Conservation (phyloP, 2,888 invertebrate species). For the Hyles lineata region DNA sequence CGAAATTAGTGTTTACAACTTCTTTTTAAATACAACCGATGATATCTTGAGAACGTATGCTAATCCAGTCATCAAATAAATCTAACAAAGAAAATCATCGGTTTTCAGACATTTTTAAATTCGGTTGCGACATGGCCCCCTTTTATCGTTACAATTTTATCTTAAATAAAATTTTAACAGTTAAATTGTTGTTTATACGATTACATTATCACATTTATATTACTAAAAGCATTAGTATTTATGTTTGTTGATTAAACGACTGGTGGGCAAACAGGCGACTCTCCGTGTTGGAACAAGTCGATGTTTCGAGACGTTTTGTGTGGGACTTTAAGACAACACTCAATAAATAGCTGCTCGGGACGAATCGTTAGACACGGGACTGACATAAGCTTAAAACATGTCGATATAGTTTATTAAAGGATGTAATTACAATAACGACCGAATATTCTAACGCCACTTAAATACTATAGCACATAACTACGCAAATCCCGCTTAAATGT, state of each 20-base stretch:
- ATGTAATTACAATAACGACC: background rate
- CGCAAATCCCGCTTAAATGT: too few species aligned
- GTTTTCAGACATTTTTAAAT: constrained; percentile 18
- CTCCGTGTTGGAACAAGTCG: background rate
- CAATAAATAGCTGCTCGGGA: background rate
- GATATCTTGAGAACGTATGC: background rate
- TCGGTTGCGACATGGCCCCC: constrained; percentile 24
- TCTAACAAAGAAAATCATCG: constrained; percentile 8
- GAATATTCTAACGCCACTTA: too few species aligned
- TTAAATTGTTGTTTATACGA: constrained; percentile 7
- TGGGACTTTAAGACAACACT: background rate
- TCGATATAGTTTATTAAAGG: background rate
- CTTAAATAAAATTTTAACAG: constrained; percentile 25
- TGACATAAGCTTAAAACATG: background rate
- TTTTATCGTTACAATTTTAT: constrained; percentile 13
- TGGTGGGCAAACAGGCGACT: constrained; percentile 5
- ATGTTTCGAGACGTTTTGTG: constrained; percentile 2
- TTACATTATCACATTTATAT: constrained; percentile 24
- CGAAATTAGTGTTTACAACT: constrained; percentile 52
- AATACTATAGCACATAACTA: too few species aligned
- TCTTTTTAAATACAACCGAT: background rate
- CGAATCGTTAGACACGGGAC: too few species aligned
- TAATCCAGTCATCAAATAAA: background rate
- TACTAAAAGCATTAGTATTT: constrained; percentile 43
- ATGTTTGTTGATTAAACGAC: constrained; percentile 2